phyloP scores from a whole-genome alignment of 2,797 vertebrate genomes.

The Lerista edwardsae region DNA sequence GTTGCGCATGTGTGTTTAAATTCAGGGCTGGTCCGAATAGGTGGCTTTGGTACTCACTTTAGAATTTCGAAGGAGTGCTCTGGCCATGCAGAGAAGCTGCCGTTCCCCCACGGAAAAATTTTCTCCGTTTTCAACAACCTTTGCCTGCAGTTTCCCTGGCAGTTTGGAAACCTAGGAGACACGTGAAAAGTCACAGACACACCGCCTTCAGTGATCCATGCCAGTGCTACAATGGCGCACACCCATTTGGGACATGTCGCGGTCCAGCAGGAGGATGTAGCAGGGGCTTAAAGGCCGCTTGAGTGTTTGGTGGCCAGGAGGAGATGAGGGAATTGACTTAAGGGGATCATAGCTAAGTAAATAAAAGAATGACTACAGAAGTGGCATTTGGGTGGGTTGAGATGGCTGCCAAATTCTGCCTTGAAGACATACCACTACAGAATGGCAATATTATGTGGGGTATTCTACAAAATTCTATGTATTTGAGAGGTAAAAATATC shows the following conservation, averaged over 20 bases:
- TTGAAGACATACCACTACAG: not conserved
- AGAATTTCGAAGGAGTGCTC: conserved; percentile 84
- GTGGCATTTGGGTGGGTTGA: not conserved
- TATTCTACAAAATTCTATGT: too few relatives aligned
- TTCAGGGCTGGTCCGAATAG: not conserved
- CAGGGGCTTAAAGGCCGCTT: not conserved
- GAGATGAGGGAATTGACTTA: not conserved
- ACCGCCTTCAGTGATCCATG: not conserved
- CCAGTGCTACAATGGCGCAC: not conserved
- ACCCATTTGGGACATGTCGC: not conserved
- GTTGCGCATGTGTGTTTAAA: too few relatives aligned
- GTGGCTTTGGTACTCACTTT: conserved; percentile 72
- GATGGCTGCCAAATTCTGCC: not conserved
- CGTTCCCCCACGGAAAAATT: conserved; percentile 88
- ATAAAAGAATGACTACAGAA: not conserved
- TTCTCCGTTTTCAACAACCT: conserved; percentile 84
- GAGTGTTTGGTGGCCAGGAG: not conserved
- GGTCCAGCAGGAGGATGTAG: too few relatives aligned
- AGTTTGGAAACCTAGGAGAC: conserved; percentile 78
- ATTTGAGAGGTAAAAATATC: too few relatives aligned
- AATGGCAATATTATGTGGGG: too few relatives aligned
- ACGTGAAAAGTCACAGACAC: conserved; percentile 39
- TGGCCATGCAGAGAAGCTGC: conserved; percentile 86
- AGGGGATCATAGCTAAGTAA: too few relatives aligned
- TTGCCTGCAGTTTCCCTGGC: conserved; percentile 76